A percentile compares a stretch with the other conserved stretches of the same genome.
Conservation (phyloP, 2,888 invertebrate species). For the Entomobrya proxima region DNA sequence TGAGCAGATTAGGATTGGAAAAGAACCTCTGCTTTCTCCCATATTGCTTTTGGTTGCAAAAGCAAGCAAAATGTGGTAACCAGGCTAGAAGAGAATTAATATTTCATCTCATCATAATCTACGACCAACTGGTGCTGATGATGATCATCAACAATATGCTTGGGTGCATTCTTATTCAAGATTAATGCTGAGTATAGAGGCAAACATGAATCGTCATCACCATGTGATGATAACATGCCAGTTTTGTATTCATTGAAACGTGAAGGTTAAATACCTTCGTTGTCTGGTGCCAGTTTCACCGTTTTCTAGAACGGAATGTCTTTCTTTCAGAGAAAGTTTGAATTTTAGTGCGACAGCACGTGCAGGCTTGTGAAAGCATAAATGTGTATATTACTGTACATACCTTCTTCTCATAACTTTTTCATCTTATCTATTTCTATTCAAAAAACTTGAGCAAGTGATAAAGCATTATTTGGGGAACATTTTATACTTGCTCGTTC, state of each 20-base stretch:
- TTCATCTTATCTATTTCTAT: background rate
- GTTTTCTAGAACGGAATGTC: background rate
- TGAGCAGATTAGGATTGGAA: too few relatives aligned
- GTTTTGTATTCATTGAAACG: slow-evolving; percentile 11
- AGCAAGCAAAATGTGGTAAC: background rate
- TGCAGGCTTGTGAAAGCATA: background rate
- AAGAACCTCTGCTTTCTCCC: too few relatives aligned
- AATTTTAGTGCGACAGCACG: slow-evolving; percentile 15
- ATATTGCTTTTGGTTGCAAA: too few relatives aligned
- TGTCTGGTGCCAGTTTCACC: background rate
- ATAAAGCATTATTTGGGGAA: too few relatives aligned
- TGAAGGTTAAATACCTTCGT: background rate
- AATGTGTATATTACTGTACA: background rate
- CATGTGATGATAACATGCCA: background rate
- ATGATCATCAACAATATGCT: background rate
- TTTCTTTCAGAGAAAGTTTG: background rate
- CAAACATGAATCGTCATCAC: background rate
- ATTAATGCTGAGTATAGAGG: background rate
- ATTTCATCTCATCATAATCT: background rate
- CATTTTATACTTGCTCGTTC: background rate
- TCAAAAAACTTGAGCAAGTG: too few relatives aligned
- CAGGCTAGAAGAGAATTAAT: background rate
- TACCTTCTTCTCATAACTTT: slow-evolving; percentile 9
- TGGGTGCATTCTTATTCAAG: background rate
- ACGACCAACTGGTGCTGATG: background rate